Evolutionary conservation across 2,888 invertebrate genomes (phyloP).

Genomic region (Sarcophaga rosellei): DNA sequence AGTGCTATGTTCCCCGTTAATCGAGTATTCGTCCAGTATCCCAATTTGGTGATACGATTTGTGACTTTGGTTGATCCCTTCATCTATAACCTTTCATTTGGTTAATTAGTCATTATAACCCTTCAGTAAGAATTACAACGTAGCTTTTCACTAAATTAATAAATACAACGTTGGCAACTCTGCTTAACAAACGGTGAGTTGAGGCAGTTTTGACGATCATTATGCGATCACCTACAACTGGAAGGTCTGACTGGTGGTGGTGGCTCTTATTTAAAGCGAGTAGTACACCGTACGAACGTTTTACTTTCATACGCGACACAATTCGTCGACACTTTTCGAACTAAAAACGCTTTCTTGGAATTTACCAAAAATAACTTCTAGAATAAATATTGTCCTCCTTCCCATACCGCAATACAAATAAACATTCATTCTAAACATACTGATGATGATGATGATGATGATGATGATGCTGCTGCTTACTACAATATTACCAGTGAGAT

Average conservation of each 20-base stretch:
- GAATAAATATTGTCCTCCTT: background rate
- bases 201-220: slow-evolving; percentile 21
- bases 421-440: background rate
- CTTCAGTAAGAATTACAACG: slow-evolving; percentile 8
- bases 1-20: too few species aligned
- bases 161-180: slow-evolving; percentile 21
- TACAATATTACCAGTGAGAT: background rate
- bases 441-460: slow-evolving; percentile 40
- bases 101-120: background rate
- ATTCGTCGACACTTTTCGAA: slow-evolving; percentile 79
- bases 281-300: slow-evolving; percentile 36
- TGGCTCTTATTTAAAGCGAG: slow-evolving; percentile 44
- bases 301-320: slow-evolving; percentile 38
- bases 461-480: background rate
- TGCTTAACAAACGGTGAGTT: slow-evolving; percentile 24
- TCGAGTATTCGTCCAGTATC: too few species aligned
- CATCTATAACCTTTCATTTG: too few species aligned
- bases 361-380: slow-evolving; percentile 71
- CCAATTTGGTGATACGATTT: too few species aligned
- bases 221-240: slow-evolving; percentile 35
- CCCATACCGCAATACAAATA: background rate
- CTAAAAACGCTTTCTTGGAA: slow-evolving; percentile 80
- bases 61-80: too few species aligned
- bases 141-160: too few species aligned
- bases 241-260: background rate